Evolutionary conservation across 2,888 invertebrate species (phyloP).

Genomic region (Megastigmus dorsalis): DNA sequence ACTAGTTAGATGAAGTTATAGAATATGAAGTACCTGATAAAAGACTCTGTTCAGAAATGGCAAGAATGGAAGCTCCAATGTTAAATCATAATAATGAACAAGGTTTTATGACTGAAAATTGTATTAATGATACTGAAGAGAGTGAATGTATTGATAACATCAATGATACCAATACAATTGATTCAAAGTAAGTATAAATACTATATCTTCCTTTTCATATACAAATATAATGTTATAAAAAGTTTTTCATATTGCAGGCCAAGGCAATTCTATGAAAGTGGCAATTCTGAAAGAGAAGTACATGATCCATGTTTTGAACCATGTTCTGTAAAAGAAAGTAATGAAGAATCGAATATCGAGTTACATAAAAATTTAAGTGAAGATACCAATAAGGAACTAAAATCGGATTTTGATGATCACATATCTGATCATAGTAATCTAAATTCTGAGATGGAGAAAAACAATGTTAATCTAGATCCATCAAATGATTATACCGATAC

Average conservation of each 20-base stretch:
- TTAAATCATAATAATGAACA: neutral
- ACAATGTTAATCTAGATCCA: no score
- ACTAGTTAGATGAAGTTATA: slow-evolving; percentile 31
- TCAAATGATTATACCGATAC: no score
- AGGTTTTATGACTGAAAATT: neutral
- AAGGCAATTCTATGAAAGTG: neutral
- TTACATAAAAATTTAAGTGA: neutral
- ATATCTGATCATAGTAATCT: neutral
- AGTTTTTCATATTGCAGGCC: slow-evolving; percentile 16
- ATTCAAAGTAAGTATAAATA: slow-evolving; percentile 4
- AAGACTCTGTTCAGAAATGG: slow-evolving; percentile 10
- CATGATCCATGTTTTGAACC: neutral
- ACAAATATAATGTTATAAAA: no score
- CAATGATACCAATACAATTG: neutral
- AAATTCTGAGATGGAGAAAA: neutral
- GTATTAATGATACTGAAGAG: neutral
- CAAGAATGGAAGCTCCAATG: neutral
- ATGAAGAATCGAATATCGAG: neutral
- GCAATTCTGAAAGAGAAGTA: neutral
- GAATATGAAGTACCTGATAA: slow-evolving; percentile 46
- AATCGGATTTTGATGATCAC: neutral
- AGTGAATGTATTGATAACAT: slow-evolving; percentile 1
- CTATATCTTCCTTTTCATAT: no score
- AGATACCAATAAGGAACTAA: neutral
- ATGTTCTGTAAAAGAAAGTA: neutral